Percentiles rank a stretch among this genome's conserved stretches.
Conservation (phyloP, 2,888 invertebrate species). For the Sinodicranocentrus sp. region DNA sequence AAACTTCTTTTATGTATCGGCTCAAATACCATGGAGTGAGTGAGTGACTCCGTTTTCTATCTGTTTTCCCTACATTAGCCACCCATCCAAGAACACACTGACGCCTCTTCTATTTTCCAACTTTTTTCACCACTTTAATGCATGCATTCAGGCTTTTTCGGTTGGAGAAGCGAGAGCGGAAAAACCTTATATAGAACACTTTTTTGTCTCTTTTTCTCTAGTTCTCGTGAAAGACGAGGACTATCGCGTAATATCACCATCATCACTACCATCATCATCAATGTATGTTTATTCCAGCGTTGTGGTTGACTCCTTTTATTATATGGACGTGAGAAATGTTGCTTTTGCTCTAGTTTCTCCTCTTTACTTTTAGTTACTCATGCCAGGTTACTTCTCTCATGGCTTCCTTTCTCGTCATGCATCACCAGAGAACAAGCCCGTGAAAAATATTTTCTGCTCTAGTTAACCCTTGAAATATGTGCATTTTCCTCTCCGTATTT, state of each 20-base stretch:
- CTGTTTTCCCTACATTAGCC: conserved; percentile 41
- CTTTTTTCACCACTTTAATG: conserved; percentile 33
- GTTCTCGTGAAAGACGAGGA: background rate
- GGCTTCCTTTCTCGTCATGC: conserved; percentile 34
- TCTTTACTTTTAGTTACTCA: background rate
- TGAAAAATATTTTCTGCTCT: conserved; percentile 60
- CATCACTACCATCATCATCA: conserved; percentile 15
- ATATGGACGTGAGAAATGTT: conserved; percentile 36
- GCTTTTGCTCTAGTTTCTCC: conserved; percentile 36
- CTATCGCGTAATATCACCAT: background rate
- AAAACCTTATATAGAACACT: background rate
- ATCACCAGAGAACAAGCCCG: conserved; percentile 39
- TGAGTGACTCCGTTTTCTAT: conserved; percentile 28
- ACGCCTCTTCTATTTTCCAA: conserved; percentile 31
- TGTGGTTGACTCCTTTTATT: conserved; percentile 35
- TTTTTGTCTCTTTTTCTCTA: background rate
- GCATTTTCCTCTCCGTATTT: conserved; percentile 35
- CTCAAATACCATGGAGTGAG: background rate
- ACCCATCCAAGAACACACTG: conserved; percentile 19
- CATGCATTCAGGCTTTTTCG: conserved; percentile 3
- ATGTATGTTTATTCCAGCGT: conserved; percentile 4
- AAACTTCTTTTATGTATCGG: conserved; percentile 24
- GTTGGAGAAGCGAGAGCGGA: background rate
- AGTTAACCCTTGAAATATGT: conserved; percentile 57
- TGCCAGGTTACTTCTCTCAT: conserved; percentile 14